Evolutionary conservation across 2,888 invertebrate species (phyloP).

Genomic region (Andrena praecox): DNA sequence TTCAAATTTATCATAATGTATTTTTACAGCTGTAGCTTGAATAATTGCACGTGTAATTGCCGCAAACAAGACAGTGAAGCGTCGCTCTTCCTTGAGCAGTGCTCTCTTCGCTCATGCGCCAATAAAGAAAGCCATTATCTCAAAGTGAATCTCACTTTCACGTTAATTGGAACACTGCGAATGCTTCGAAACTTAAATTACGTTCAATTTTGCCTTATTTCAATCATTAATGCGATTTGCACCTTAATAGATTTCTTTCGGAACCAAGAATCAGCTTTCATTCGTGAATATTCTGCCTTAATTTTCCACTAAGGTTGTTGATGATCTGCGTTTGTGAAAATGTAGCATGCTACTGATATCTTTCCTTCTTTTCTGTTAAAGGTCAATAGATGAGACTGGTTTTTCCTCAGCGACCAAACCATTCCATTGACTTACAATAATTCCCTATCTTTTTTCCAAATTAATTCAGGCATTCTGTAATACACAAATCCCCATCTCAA

Average conservation of each 20-base stretch:
- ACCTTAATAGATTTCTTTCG: conserved; percentile 1
- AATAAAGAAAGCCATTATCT: conserved; percentile 17
- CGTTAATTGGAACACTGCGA: conserved; percentile 15
- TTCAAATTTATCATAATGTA: neutral
- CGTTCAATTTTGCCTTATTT: conserved; percentile 1
- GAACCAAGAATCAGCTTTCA: neutral
- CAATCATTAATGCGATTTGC: neutral
- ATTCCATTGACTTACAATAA: neutral
- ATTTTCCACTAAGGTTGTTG: neutral
- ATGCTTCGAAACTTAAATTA: neutral
- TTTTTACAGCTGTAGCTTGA: neutral
- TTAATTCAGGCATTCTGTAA: too few relatives aligned
- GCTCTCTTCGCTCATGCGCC: neutral
- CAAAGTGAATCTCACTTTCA: conserved; percentile 31
- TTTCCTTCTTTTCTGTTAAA: neutral
- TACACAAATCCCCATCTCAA: too few relatives aligned
- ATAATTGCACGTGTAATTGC: neutral
- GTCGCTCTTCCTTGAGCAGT: neutral
- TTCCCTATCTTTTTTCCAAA: neutral
- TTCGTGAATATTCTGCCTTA: neutral
- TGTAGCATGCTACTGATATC: neutral
- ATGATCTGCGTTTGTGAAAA: too few relatives aligned
- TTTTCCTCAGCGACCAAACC: neutral
- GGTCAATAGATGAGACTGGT: neutral
- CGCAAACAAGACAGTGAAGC: neutral